A percentile compares a stretch with the other conserved stretches of the same genome.
phyloP scores from a whole-genome alignment of 2,797 vertebrate genomes.

The Tokudaia tokunoshimensis region DNA sequence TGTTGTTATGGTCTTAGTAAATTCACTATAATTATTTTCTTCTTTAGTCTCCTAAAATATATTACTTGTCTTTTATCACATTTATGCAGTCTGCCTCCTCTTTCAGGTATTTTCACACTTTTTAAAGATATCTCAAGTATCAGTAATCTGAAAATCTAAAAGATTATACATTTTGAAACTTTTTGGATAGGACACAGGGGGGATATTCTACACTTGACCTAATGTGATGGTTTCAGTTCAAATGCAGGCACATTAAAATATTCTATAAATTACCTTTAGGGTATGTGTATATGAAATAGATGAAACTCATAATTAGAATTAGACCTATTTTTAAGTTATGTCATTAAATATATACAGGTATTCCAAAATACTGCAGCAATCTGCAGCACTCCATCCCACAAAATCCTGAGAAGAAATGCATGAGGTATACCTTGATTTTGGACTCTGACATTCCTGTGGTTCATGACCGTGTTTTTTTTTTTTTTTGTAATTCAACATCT shows the following conservation, averaged over 20 bases:
- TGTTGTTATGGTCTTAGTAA: constrained; percentile 50
- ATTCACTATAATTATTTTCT: constrained; percentile 34
- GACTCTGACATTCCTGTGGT: constrained; percentile 27
- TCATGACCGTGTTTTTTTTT: constrained; percentile 16
- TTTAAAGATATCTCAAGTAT: background rate
- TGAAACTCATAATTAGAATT: background rate
- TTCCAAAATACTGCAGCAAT: background rate
- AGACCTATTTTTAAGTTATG: background rate
- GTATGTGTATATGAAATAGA: background rate
- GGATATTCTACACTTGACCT: background rate
- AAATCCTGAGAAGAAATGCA: background rate
- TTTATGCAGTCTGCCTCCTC: constrained; percentile 5
- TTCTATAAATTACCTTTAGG: background rate
- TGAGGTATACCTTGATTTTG: background rate
- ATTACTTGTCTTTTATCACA: background rate
- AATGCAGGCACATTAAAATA: background rate
- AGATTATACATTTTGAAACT: background rate
- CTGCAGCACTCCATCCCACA: background rate
- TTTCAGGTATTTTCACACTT: constrained; percentile 14
- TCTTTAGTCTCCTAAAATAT: background rate
- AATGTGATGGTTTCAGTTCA: background rate
- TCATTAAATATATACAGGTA: background rate
- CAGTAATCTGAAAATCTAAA: background rate
- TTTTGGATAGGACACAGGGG: background rate
- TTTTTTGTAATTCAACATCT: constrained; percentile 22